Evolutionary conservation across 2,888 invertebrate genomes (phyloP), one percentile per base, ranked within the genome.

Genomic region (Sylvicola fuscatus): DNA sequence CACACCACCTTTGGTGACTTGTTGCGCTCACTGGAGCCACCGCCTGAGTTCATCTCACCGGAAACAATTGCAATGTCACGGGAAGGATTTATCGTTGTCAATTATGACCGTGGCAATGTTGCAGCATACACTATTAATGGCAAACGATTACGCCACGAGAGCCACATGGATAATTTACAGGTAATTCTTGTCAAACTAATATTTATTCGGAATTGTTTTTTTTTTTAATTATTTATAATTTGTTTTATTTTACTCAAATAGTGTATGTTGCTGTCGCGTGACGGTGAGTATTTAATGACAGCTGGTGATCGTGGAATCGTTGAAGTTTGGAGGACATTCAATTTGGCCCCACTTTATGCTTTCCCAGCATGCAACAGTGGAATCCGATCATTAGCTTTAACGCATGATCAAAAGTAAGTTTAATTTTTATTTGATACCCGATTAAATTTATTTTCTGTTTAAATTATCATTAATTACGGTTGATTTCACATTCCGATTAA

Each of bases 1-100:
- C 98, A 98, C 62, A 97, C 98, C 39, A 92, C 95, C 13, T 87
- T 89, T 58, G 98, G 98, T 32, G 98, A 98, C 60, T 65, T 97
- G 33, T 65, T 98, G 45, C 71, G 95, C 45, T 82, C 90, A n/a
- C 62, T 95, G 42, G 80, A 84, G 45, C 73, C 81, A 8, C 86
- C 86, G 3, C 68, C 66, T 46, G 72, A 73, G 32, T 81, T 77
- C 49, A 60, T 65, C 27, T 74, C 74, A 34, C 93, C 81, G 27
- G 80, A 82, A 54, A 78, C 89, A 53, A 81, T 93, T 41, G 81
- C 86, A 10, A 78, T 98, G 72, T 92, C 92, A 4, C 69, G 97
- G 13, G 98, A 98, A 64, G 97, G 97, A 30, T 81, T 93, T 42
- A 79, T 97, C 36, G 83, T 95, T 28, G 87, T 90, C 36, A 86